Percentiles rank a stretch among this genome's conserved stretches.
These are phyloP conservation scores for Potamilus streckersoni DNA, from an alignment of 1,140 invertebrate genomes.

Conservation along the genomic window DNA sequence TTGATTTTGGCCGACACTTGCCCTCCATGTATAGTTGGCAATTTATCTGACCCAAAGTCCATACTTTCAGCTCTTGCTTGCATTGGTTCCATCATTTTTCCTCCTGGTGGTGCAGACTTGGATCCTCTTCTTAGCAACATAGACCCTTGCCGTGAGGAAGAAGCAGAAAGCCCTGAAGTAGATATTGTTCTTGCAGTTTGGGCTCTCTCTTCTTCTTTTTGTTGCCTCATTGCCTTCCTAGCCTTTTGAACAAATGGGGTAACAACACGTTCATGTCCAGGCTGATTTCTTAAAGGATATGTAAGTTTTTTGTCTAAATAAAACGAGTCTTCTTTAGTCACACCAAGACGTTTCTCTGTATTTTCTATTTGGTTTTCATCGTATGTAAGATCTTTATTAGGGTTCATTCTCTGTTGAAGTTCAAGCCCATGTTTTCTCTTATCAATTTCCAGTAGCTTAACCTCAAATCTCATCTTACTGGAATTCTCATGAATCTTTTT, in stretches of 20 bases:
- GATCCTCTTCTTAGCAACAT: conserved; percentile 29
- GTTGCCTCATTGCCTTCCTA: conserved; percentile 38
- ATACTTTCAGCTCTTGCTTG: conserved; percentile 6
- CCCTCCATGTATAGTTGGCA: background rate
- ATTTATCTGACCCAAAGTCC: conserved; percentile 10
- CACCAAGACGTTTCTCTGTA: conserved; percentile 49
- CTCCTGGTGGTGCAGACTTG: conserved; percentile 39
- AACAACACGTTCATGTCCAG: conserved; percentile 43
- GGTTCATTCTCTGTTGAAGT: conserved; percentile 49
- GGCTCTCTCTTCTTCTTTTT: conserved; percentile 32
- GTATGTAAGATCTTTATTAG: conserved; percentile 52
- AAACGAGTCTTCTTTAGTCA: conserved; percentile 39
- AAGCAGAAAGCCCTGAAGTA: conserved; percentile 24
- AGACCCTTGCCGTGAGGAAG: conserved; percentile 15
- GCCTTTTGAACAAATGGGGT: conserved; percentile 54
- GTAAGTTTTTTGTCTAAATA: conserved; percentile 56
- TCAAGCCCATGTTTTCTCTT: conserved; percentile 55
- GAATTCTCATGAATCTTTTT: conserved; percentile 49
- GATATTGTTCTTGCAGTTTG: conserved; percentile 20
- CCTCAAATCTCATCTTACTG: conserved; percentile 54
- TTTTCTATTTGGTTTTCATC: conserved; percentile 54
- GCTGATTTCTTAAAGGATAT: conserved; percentile 45
- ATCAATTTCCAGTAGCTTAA: conserved; percentile 58
- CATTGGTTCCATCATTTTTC: conserved; percentile 25
- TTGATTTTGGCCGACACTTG: conserved; percentile 21